These are phyloP conservation scores for Buathra laborator DNA, from an alignment of 2,888 invertebrate species.

Conservation along the genomic window DNA sequence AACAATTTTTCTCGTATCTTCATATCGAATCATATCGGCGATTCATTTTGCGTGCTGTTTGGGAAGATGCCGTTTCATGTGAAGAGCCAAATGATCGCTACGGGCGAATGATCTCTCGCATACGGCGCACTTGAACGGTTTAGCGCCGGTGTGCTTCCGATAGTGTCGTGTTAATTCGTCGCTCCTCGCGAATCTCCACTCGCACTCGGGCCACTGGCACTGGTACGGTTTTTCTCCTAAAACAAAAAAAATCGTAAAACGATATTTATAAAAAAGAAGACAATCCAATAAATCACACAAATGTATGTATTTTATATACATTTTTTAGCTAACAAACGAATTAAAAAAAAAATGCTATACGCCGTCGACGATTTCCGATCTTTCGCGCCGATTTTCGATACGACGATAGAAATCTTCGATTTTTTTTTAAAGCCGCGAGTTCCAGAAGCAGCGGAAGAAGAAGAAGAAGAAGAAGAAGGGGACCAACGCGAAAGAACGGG, in stretches of 20 bases:
- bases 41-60: constrained; percentile 91
- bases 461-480: neutral
- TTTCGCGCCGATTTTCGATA: neutral
- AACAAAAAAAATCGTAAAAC: constrained; percentile 67
- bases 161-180: constrained; percentile 98
- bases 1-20: constrained; percentile 10
- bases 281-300: too few species aligned
- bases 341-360: neutral
- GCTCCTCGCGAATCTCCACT: constrained; percentile 98
- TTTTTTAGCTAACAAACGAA: too few species aligned
- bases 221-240: constrained; percentile 99
- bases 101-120: constrained; percentile 98
- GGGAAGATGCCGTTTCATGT: constrained; percentile 98
- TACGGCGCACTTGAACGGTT: constrained; percentile 98
- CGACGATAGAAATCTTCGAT: neutral
- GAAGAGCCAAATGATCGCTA: constrained; percentile 97
- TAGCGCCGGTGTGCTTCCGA: constrained; percentile 98
- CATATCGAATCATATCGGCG: neutral
- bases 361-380: neutral
- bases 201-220: constrained; percentile 99
- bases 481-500: constrained; percentile 57
- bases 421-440: constrained; percentile 3
- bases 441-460: constrained; percentile 17
- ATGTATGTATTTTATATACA: too few species aligned
- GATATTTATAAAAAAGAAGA: too few species aligned